These are phyloP conservation scores for Notoglanidium macrostoma DNA, from an alignment of 2,797 vertebrate species.

Conservation along the genomic window DNA sequence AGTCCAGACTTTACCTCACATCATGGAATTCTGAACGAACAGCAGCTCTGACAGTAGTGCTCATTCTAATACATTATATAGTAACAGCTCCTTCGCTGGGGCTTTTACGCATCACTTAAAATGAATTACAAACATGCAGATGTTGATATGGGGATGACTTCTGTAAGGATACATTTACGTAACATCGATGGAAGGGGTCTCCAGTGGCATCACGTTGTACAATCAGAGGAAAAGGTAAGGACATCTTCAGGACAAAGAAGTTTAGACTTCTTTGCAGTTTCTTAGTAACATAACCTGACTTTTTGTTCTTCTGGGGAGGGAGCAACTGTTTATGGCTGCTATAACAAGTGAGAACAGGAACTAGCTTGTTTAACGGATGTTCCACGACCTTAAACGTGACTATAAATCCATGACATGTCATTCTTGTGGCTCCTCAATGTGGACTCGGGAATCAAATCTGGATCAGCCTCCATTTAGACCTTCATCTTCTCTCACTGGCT, in stretches of 20 bases:
- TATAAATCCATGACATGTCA: background rate
- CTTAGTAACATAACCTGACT: too few relatives aligned
- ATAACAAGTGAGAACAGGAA: background rate
- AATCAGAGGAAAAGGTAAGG: background rate
- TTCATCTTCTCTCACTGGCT: constrained; percentile 7
- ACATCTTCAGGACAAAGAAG: background rate
- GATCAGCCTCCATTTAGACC: constrained; percentile 18
- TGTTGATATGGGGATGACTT: background rate
- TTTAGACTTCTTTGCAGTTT: background rate
- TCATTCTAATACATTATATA: too few relatives aligned
- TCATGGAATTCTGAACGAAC: background rate
- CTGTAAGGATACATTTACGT: background rate
- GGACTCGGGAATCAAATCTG: background rate
- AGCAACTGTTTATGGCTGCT: background rate
- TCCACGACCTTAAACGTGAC: background rate
- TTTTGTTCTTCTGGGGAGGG: background rate
- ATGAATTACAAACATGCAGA: background rate
- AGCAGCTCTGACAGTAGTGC: background rate
- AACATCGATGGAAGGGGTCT: background rate
- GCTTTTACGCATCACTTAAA: too few relatives aligned
- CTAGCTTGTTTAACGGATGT: background rate
- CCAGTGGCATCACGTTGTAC: background rate
- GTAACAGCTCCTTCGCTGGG: background rate
- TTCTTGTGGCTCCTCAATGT: background rate
- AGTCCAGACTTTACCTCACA: constrained; percentile 1